phyloP scores from a whole-genome alignment of 2,113 vertebrate species.

The Bagarius yarrelli region DNA sequence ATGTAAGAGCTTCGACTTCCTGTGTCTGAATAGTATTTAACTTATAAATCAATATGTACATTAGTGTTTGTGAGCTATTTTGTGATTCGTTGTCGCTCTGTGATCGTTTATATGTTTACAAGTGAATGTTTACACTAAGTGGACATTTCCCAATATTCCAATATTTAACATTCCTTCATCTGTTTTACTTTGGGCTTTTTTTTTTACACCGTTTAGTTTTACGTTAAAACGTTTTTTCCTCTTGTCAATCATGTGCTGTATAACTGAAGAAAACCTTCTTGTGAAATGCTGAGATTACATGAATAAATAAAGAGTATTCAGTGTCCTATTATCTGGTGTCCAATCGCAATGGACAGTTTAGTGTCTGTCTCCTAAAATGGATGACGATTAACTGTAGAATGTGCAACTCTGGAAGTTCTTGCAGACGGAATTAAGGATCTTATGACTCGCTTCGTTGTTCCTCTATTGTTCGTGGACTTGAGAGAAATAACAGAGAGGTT shows the following conservation, averaged over 20 bases:
- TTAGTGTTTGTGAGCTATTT: conserved; percentile 61
- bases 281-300: conserved; percentile 44
- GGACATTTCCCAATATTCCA: neutral
- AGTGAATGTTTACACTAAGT: neutral
- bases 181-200: conserved; percentile 5
- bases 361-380: neutral
- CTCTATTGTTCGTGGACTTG: conserved; percentile 57
- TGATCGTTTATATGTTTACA: conserved; percentile 41
- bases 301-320: conserved; percentile 12
- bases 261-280: conserved; percentile 52
- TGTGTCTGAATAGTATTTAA: conserved; percentile 54
- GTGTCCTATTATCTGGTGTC: neutral
- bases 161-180: conserved; percentile 16
- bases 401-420: conserved; percentile 5
- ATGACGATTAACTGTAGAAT: conserved; percentile 13
- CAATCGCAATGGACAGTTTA: neutral
- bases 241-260: conserved; percentile 27
- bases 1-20: conserved; percentile 59
- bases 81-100: conserved; percentile 33
- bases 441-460: conserved; percentile 51
- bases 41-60: conserved; percentile 45
- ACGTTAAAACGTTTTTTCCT: conserved; percentile 40
- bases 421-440: neutral
- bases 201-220: neutral
- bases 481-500: conserved; percentile 44